Evolutionary conservation across 2,113 vertebrate species (phyloP).

Genomic region (Laterallus jamaicensis): DNA sequence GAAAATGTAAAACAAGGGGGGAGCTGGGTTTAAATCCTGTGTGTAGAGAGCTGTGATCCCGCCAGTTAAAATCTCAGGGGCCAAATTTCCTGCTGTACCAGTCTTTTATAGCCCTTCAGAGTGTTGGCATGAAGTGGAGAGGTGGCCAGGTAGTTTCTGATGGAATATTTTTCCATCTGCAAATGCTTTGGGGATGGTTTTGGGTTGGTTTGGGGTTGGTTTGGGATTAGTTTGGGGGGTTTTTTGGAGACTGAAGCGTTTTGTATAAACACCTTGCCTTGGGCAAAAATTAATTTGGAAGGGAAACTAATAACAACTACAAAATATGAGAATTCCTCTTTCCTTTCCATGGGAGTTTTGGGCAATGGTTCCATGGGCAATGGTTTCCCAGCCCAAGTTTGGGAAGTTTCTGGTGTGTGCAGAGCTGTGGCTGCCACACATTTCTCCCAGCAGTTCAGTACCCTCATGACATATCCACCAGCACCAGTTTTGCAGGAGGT

Average conservation of each 20-base stretch:
- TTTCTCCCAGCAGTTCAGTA: background rate
- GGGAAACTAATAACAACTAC: background rate
- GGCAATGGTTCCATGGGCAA: background rate
- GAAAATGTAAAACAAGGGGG: background rate
- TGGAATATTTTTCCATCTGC: slow-evolving; percentile 18
- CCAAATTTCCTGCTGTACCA: background rate
- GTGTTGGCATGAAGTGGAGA: slow-evolving; percentile 24
- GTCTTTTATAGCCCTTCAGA: slow-evolving; percentile 19
- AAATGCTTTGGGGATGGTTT: background rate
- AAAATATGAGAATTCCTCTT: background rate
- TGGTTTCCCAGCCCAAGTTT: background rate
- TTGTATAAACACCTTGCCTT: background rate
- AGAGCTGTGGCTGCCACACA: background rate
- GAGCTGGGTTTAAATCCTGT: background rate
- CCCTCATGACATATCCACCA: background rate
- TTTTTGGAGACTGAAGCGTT: background rate
- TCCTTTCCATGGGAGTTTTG: background rate
- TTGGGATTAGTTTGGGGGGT: background rate
- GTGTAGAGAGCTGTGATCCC: background rate
- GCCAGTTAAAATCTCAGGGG: background rate
- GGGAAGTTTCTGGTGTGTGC: background rate
- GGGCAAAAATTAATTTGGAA: background rate
- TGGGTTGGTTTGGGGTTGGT: no score
- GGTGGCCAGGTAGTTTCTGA: slow-evolving; percentile 39
- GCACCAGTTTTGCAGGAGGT: slow-evolving; percentile 5